These are phyloP conservation scores for Aviceda subcristata DNA, from an alignment of 2,113 vertebrate species.

Conservation along the genomic window DNA sequence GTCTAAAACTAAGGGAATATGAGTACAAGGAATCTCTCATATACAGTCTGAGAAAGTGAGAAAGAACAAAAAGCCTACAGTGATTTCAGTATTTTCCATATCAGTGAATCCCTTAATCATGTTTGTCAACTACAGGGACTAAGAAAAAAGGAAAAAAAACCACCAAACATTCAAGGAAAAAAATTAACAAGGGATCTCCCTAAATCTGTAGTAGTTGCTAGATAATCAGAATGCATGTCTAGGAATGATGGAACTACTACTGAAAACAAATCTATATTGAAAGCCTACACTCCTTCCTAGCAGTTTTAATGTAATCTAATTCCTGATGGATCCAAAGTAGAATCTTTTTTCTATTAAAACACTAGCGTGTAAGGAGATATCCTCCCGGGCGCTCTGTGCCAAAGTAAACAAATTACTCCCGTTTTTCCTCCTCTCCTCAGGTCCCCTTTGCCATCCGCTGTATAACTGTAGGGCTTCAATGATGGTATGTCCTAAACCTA, in stretches of 20 bases:
- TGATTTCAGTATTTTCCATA: slow-evolving; percentile 45
- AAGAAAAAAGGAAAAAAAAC: background rate
- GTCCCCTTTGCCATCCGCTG: background rate
- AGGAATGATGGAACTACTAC: background rate
- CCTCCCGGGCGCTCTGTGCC: background rate
- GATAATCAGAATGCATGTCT: background rate
- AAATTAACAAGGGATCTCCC: background rate
- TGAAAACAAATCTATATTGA: background rate
- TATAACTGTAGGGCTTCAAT: background rate
- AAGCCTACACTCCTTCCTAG: background rate
- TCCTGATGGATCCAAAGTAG: background rate
- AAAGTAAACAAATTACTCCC: background rate
- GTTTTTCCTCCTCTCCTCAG: background rate
- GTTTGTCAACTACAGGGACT: slow-evolving; percentile 12
- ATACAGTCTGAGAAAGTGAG: background rate
- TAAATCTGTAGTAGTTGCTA: background rate
- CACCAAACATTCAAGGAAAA: background rate
- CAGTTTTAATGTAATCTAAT: too few relatives aligned
- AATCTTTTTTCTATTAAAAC: background rate
- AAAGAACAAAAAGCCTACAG: slow-evolving; percentile 22
- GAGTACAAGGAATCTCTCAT: slow-evolving; percentile 3
- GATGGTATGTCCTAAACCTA: background rate
- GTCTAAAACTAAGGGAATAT: background rate
- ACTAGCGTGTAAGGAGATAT: background rate
- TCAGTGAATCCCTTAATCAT: slow-evolving; percentile 14